These are phyloP conservation scores for Megaptera novaeangliae DNA, from an alignment of 2,113 vertebrate species.

Conservation along the genomic window DNA sequence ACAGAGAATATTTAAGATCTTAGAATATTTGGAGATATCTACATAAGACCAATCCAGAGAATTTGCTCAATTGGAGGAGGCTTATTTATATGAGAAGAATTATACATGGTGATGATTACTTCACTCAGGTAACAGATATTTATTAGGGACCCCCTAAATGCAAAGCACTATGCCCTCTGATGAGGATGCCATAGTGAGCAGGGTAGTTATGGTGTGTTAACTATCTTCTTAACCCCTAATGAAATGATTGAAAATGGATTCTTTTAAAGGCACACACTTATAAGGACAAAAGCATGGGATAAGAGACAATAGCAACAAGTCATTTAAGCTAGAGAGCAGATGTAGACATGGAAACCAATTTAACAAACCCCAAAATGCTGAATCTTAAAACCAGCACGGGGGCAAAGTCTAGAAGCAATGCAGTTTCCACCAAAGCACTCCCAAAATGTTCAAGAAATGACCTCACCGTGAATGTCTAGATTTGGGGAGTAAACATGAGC, in stretches of 20 bases:
- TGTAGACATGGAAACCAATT: background rate
- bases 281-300: background rate
- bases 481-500: background rate
- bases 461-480: background rate
- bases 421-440: background rate
- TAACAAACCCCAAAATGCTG: background rate
- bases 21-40: background rate
- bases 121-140: background rate
- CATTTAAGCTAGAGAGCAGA: background rate
- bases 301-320: background rate
- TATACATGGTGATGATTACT: background rate
- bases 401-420: background rate
- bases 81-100: background rate
- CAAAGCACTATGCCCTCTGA: no score
- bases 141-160: background rate
- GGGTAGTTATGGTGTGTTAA: background rate
- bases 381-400: background rate
- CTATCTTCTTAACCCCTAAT: background rate
- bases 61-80: background rate
- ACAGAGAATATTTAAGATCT: background rate
- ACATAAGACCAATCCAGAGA: background rate
- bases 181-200: background rate
- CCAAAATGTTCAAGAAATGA: background rate
- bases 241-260: background rate
- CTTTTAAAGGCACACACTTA: background rate